Conservation (phyloP, 35 echinoderm and acorn worm species). For the Eucidaris tribuloides region DNA sequence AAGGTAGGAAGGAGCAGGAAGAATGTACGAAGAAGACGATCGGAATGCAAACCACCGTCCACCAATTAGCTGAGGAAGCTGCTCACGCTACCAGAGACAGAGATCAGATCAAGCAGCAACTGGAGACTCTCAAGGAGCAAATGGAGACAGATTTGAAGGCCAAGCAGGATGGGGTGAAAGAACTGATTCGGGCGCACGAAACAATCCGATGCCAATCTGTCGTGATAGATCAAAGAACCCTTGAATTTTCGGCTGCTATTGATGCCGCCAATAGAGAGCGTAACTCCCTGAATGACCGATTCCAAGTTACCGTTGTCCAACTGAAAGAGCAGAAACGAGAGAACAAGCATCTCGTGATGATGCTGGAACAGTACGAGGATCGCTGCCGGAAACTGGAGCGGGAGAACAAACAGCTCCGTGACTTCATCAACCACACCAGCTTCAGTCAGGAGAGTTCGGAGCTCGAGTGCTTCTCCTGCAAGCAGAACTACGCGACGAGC, state of each 20-base stretch:
- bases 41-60: no score
- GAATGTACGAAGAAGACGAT: no score
- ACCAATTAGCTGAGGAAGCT: no score
- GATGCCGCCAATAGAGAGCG: background rate
- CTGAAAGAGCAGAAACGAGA: background rate
- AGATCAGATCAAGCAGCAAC: no score
- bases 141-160: no score
- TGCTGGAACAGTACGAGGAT: background rate
- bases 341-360: background rate
- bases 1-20: no score
- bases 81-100: no score
- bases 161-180: no score
- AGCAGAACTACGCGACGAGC: background rate
- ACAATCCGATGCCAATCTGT: no score
- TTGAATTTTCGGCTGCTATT: background rate
- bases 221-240: background rate
- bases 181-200: no score
- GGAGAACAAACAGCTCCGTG: background rate
- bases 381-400: background rate
- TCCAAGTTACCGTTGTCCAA: background rate
- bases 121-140: no score
- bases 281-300: background rate
- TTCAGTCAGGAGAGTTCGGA: background rate
- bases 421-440: background rate
- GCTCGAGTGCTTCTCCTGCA: constrained; percentile 25